Evolutionary conservation across 2,113 vertebrate genomes (phyloP).

Genomic region (Megaceryle torquata): DNA sequence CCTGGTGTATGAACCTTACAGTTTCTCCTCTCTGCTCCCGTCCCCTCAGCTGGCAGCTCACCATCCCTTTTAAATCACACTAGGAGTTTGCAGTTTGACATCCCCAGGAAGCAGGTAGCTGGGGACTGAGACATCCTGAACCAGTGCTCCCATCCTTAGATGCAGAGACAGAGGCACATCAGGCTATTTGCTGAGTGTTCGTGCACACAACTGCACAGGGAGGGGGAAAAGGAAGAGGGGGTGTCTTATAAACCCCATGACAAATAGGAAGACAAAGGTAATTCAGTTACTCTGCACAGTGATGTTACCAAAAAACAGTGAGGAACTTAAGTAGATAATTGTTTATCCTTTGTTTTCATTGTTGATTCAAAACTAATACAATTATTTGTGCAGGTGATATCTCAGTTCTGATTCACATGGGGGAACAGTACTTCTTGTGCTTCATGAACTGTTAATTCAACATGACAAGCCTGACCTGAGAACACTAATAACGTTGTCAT

Average conservation of each 20-base stretch:
- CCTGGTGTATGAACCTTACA: background rate
- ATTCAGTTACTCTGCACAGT: background rate
- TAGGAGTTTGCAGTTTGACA: background rate
- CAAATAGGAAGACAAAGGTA: slow-evolving; percentile 1
- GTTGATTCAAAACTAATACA: slow-evolving; percentile 40
- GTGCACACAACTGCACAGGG: fast-evolving
- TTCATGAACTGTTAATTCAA: slow-evolving; percentile 9
- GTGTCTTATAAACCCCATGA: background rate
- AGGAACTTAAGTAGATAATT: slow-evolving; percentile 47
- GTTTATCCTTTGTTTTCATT: slow-evolving; percentile 25
- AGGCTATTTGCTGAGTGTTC: background rate
- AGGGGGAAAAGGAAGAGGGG: background rate
- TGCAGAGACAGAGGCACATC: background rate
- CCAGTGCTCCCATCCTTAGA: background rate
- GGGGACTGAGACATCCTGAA: background rate
- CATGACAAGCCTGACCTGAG: slow-evolving; percentile 17
- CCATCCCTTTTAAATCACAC: background rate
- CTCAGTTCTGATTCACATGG: slow-evolving; percentile 21
- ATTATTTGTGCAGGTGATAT: slow-evolving; percentile 56
- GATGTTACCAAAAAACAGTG: slow-evolving; percentile 23
- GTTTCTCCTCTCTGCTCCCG: background rate
- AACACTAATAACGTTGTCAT: background rate
- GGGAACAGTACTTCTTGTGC: background rate
- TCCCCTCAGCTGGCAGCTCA: background rate
- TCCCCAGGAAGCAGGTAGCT: background rate